phyloP scores from a whole-genome alignment of 2,797 vertebrate species.

The Mergus octosetaceus region DNA sequence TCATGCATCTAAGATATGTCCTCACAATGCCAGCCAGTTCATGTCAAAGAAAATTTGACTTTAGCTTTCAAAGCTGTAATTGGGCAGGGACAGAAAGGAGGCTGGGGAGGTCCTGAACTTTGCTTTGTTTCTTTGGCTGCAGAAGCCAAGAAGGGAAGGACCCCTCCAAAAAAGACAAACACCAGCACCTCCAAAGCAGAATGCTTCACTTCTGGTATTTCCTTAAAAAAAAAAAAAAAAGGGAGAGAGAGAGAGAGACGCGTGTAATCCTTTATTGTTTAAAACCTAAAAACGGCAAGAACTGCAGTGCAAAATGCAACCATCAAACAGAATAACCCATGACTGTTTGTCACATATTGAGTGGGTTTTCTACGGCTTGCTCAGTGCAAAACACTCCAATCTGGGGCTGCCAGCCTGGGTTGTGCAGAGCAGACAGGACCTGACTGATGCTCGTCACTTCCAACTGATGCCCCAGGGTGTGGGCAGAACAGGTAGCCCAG shows the following conservation, averaged over 20 bases:
- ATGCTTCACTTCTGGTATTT: neutral
- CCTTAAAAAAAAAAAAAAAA: neutral
- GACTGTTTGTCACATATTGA: neutral
- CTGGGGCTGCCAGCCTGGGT: neutral
- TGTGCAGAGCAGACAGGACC: neutral
- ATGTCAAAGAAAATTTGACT: neutral
- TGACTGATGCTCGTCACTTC: accelerated
- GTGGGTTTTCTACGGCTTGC: neutral
- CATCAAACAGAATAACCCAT: neutral
- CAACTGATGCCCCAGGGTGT: accelerated
- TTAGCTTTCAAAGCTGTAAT: neutral
- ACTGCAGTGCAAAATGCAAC: neutral
- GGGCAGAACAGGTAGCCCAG: neutral
- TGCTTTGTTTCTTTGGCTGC: neutral
- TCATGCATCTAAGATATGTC: neutral
- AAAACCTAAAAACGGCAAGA: neutral
- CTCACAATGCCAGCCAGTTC: neutral
- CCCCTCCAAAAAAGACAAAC: neutral
- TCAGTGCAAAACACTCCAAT: neutral
- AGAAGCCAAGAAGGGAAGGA: neutral
- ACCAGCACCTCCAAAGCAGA: neutral
- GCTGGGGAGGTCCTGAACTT: accelerated
- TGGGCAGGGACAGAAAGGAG: neutral
- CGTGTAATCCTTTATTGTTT: slow-evolving; percentile 14
- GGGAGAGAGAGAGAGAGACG: neutral